Evolutionary conservation across 1,140 invertebrate species (phyloP), one percentile per base, ranked within the genome.

Genomic region (Holcopasites calliopsidis): DNA sequence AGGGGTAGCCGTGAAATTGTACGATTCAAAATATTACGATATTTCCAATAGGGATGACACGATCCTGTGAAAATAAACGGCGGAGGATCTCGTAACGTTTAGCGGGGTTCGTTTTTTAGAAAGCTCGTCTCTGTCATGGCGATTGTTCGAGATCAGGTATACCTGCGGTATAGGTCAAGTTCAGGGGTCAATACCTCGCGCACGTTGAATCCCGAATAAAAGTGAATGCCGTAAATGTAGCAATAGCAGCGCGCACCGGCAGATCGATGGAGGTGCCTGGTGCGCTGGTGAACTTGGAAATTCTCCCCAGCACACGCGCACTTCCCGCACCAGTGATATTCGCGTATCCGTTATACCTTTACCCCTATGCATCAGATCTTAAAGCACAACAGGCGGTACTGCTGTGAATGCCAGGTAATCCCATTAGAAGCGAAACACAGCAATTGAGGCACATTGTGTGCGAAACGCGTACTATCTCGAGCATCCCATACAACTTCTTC

Each of bases 271-370:
- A 83, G 82, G 82, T 83, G 74, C 64, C 80, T 73, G 72, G 40
- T 69, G 64, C 65, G 57, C 77, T 80, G 82, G 82, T 84, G 82
- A 84, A 84, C 82, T 84, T 84, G 82, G 82, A 83, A 84, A 84
- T 80, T 84, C 69, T 72, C 81, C n/a, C 81, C 77, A 83, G 82
- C 77, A 83, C 81, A 83, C 72, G 82, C 82, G 82, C 82, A 83
- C 82, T 80, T 84, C 65, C 80, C 76, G 44, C 76, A 50, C n/a
- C 35, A 23, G 33, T 69, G 52, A 52, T 75, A 75, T 75, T 68
- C 58, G 50, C 52, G 52, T 54, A 57, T 69, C 52, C 28, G 40
- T 49, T 62, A 38, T 28, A 61, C 16, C 2, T 40, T 10, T 23
- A 65, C n/a, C 5, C 16, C 18, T 11, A 57, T 44, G n/a, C 38